Percentiles rank a stretch among this genome's conserved stretches.
These are phyloP conservation scores for Petrocephalus sullivani DNA, from an alignment of 2,797 vertebrate species.

Conservation along the genomic window DNA sequence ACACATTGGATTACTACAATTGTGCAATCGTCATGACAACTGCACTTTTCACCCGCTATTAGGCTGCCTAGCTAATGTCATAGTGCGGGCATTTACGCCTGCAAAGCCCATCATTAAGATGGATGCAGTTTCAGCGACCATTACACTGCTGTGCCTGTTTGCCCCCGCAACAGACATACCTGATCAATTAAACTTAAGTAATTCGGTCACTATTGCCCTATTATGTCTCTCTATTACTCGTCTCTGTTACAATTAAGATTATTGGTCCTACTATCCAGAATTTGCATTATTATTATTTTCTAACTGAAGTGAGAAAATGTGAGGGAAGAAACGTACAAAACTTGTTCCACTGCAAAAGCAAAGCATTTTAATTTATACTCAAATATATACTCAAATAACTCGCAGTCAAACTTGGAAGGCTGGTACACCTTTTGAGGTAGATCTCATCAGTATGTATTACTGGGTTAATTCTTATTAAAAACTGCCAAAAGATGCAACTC, in stretches of 20 bases:
- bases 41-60: constrained; percentile 7
- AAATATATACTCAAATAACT: not conserved
- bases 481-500: not conserved
- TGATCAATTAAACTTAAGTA: not conserved
- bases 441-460: not conserved
- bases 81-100: constrained; percentile 6
- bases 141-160: not conserved
- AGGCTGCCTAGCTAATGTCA: constrained; percentile 8
- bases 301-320: not conserved
- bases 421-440: not conserved
- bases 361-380: not conserved
- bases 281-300: not conserved
- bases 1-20: not conserved
- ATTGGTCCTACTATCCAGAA: not conserved
- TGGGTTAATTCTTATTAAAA: not conserved
- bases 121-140: constrained; percentile 7
- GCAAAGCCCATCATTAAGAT: constrained; percentile 11
- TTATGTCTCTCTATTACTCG: not conserved
- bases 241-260: not conserved
- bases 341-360: not conserved
- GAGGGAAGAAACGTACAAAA: not conserved
- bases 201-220: not conserved
- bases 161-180: not conserved
- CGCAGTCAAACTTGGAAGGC: not conserved
- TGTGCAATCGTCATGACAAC: constrained; percentile 1